Evolutionary conservation across 2,113 vertebrate genomes (phyloP), one percentile per base, ranked within the genome.

Genomic region (Osmerus mordax): DNA sequence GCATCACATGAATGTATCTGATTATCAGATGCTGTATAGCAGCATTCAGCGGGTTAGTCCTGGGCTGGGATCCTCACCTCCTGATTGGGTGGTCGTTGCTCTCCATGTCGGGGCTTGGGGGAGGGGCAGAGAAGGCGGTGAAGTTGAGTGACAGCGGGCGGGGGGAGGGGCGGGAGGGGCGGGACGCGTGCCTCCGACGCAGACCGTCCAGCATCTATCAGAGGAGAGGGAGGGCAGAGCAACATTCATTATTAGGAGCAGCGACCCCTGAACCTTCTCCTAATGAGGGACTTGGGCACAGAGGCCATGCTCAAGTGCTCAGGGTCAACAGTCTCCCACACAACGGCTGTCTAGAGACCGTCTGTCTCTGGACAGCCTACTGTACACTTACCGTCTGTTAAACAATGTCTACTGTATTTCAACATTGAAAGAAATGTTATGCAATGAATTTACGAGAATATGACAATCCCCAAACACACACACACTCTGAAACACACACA

Each of bases 201-300:
- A 91, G 87, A 82, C 90, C 91, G 58, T 93, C 91, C 65, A 91
- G 91, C 91, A 93, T 93, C 90, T 92, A 82, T 77, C 58, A 77
- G 13, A 13, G 65, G 72, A 69, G n/a, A 21, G 53, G 58, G 54
- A 52, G 29, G 67, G 52, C 70, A 63, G 18, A 23, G 19, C 9
- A 65, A 65, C 7, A 6, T 5, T 21, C 4, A 65, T 16, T 21
- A 47, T 47, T 2, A 47, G 41, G 41, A 47, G 41, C 41, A 47
- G 41, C 41, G 41, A 47, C 41, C 41, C 41, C 9, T 47, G 41
- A 47, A 1, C 41, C 9, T 11, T 47, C 41, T 2, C 25, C 25
- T 47, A 12, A 47, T 11, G 41, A 47, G 41, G 41, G 41, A 12
- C 41, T 47, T 0, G 9, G 7, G 41, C 7, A 11, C 41, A 47